Percentiles rank a stretch among this genome's conserved stretches.
Conservation (phyloP, 2,113 vertebrate genomes). For the Pelecanus crispus region DNA sequence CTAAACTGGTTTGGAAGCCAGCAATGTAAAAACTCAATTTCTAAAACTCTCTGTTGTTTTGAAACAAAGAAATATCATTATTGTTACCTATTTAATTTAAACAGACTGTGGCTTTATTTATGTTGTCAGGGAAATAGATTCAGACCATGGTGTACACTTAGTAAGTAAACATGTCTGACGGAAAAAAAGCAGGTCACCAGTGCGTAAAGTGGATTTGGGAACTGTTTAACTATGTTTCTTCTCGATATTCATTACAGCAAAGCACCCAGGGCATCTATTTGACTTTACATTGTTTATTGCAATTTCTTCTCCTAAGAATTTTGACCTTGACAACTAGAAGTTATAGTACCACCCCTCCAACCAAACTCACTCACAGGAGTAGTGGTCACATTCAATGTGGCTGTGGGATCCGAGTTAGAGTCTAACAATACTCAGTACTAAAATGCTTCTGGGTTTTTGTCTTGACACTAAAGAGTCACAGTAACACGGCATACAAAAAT, state of each 20-base stretch:
- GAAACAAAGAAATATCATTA: not conserved
- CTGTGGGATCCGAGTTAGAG: not conserved
- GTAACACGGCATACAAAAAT: not conserved
- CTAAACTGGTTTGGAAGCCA: not conserved
- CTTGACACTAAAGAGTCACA: not conserved
- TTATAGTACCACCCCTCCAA: not conserved
- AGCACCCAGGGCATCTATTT: not conserved
- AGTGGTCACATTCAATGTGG: accelerated
- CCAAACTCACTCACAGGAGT: not conserved
- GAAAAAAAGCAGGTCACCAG: not conserved
- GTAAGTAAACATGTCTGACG: not conserved
- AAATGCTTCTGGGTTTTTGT: not conserved
- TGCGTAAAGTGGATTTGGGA: not conserved
- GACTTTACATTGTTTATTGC: not conserved
- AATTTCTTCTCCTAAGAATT: not conserved
- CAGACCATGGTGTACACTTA: not conserved
- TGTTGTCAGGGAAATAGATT: not conserved
- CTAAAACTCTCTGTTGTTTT: not conserved
- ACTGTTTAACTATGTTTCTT: not conserved
- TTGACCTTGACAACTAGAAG: not conserved
- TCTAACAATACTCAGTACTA: not conserved
- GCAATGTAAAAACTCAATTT: not conserved
- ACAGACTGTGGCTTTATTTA: not conserved
- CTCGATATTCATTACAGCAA: not conserved
- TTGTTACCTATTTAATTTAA: not conserved